These are phyloP conservation scores for Hycleus cichorii DNA, from an alignment of 1,140 invertebrate species.

Conservation along the genomic window DNA sequence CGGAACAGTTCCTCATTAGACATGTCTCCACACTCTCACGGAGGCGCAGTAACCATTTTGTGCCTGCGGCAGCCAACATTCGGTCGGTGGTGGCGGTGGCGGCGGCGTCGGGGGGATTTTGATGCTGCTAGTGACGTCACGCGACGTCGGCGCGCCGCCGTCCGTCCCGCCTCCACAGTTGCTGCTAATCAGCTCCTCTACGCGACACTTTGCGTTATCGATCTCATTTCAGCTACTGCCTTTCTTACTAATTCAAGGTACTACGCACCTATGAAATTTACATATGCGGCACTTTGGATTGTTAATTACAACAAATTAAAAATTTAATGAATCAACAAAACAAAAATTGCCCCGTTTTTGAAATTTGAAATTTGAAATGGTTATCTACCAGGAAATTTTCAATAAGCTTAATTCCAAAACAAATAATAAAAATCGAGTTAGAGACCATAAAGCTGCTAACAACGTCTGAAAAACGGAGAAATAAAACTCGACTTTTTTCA, in stretches of 20 bases:
- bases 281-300: too few species aligned
- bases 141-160: slow-evolving; percentile 22
- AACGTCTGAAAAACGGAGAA: too few species aligned
- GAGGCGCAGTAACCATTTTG: slow-evolving; percentile 31
- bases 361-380: too few species aligned
- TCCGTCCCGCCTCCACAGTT: slow-evolving; percentile 27
- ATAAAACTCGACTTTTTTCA: too few species aligned
- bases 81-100: slow-evolving; percentile 5
- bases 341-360: too few species aligned
- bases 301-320: too few species aligned
- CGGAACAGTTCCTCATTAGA: slow-evolving; percentile 20
- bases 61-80: slow-evolving; percentile 8
- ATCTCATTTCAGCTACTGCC: slow-evolving; percentile 24
- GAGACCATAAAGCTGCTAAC: too few species aligned
- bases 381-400: too few species aligned
- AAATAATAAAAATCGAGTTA: too few species aligned
- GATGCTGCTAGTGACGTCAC: slow-evolving; percentile 17
- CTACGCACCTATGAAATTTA: not conserved
- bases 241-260: not conserved
- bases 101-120: not conserved
- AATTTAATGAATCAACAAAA: too few species aligned
- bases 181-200: slow-evolving; percentile 31
- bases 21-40: slow-evolving; percentile 17
- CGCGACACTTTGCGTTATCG: slow-evolving; percentile 32
- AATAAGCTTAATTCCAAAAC: too few species aligned